Evolutionary conservation across 53 echinoderm and acorn worm genomes (phyloP), one percentile per base, ranked within the genome.

Genomic region (Paracentrotus lividus): DNA sequence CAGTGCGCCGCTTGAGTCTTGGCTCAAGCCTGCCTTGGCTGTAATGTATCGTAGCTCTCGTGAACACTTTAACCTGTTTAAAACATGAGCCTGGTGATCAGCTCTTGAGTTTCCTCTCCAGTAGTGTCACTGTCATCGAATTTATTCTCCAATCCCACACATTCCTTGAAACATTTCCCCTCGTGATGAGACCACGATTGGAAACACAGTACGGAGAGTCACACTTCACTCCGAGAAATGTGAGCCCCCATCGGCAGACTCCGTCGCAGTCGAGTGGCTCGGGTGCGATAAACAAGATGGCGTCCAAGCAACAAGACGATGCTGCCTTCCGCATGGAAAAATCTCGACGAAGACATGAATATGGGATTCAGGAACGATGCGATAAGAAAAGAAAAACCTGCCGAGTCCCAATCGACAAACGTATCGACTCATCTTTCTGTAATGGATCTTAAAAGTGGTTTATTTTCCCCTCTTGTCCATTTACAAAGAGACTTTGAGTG

Each of bases 391-490:
- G 12, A 90, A 90, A 75, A 90, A 15, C 90, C 91, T 54, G 75
- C 49, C 75, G 53, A 90, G 76, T 47, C 75, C 47, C 91, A 68
- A 90, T 90, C 91, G 91, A 90, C 91, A 90, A 90, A 90, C 69
- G 75, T 90, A 90, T 90, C 91, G 91, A 90, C 91, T 90, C 91
- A 53, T 68, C 91, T 90, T 90, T 90, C 91, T 90, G 91, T 69
- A 72, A 90, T 72, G 51, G 75, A 72, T 52, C 75, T 36, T 27
- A 1, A 90, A 72, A 90, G 75, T 69, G 72, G 91, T 69, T 90
- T 90, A 72, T 72, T 90, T 90, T 72, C 75, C 91, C 75, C 75
- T 75, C 91, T 90, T 34, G 72, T 90, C 91, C 91, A 90, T 90
- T 72, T 90, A 75, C 91, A 90, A 90, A 90, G 91, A 90, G 75